phyloP scores from a whole-genome alignment of 1,140 invertebrate species.

The Drosophila obscura region DNA sequence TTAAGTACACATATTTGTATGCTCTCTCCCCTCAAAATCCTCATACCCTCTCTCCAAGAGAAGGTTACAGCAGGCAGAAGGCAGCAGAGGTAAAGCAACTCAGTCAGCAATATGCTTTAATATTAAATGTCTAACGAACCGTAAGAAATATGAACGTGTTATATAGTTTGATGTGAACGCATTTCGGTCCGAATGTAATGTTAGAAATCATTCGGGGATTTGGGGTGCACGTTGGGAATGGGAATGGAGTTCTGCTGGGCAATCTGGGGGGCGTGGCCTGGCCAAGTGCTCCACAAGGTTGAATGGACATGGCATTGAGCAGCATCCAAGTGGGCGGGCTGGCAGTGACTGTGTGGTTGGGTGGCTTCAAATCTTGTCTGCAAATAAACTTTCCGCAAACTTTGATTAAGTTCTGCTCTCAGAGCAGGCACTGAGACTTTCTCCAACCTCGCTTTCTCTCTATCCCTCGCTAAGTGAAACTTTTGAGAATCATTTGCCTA shows the following conservation, averaged over 20 bases:
- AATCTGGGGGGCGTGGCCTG: background rate
- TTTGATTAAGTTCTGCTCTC: constrained; percentile 39
- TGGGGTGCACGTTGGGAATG: background rate
- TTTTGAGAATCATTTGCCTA: constrained; percentile 47
- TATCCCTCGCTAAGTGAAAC: background rate
- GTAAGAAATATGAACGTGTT: constrained; percentile 78
- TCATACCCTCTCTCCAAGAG: background rate
- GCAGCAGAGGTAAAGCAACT: constrained; percentile 10
- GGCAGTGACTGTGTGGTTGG: constrained; percentile 23
- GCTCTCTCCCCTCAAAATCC: too few relatives aligned
- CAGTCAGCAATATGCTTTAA: constrained; percentile 79
- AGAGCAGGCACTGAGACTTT: background rate
- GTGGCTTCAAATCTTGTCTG: constrained; percentile 48
- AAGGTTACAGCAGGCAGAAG: background rate
- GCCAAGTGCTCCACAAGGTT: constrained; percentile 32
- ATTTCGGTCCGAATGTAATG: constrained; percentile 52
- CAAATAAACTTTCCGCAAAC: constrained; percentile 30
- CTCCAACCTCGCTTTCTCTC: too few relatives aligned
- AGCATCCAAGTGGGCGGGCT: background rate
- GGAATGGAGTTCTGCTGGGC: background rate
- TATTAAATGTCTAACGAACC: constrained; percentile 81
- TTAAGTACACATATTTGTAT: too few relatives aligned
- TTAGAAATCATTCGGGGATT: constrained; percentile 50
- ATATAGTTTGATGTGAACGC: constrained; percentile 77
- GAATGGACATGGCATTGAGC: constrained; percentile 61